A percentile compares a stretch with the other conserved stretches of the same genome.
Evolutionary conservation across 2,113 vertebrate genomes (phyloP).

Genomic region (Chlorodrepanis virens): DNA sequence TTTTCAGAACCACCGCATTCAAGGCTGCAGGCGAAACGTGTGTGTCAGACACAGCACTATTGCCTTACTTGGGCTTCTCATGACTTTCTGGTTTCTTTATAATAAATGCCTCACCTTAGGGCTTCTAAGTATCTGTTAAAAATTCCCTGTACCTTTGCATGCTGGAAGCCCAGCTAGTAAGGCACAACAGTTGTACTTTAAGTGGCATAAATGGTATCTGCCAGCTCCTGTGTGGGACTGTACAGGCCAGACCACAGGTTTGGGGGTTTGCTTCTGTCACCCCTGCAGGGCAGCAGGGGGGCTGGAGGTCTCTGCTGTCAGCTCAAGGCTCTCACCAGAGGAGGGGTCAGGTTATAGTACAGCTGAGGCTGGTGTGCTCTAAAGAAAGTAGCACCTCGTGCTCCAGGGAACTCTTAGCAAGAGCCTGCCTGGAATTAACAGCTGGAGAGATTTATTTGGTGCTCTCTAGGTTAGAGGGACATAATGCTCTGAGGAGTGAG

Average conservation of each 20-base stretch:
- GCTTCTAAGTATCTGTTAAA: background rate
- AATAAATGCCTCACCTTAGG: background rate
- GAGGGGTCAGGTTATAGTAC: fast-evolving
- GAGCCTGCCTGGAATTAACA: background rate
- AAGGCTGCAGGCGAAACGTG: background rate
- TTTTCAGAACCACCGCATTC: background rate
- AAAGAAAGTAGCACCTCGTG: background rate
- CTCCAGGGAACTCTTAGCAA: background rate
- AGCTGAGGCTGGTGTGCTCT: background rate
- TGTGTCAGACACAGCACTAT: background rate
- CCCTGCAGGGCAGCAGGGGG: background rate
- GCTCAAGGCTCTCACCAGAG: background rate
- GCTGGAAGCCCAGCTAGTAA: background rate
- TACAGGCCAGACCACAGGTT: background rate
- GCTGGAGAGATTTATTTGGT: background rate
- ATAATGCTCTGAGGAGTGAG: background rate
- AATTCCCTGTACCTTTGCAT: background rate
- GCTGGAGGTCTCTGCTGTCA: background rate
- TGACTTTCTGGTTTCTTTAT: background rate
- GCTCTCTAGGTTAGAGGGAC: background rate
- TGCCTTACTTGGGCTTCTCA: background rate
- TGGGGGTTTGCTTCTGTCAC: background rate
- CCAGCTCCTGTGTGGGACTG: background rate
- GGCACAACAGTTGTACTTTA: background rate
- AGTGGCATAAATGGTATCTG: background rate